Evolutionary conservation across 1,140 invertebrate species (phyloP).

Genomic region (Zophobas atratus): DNA sequence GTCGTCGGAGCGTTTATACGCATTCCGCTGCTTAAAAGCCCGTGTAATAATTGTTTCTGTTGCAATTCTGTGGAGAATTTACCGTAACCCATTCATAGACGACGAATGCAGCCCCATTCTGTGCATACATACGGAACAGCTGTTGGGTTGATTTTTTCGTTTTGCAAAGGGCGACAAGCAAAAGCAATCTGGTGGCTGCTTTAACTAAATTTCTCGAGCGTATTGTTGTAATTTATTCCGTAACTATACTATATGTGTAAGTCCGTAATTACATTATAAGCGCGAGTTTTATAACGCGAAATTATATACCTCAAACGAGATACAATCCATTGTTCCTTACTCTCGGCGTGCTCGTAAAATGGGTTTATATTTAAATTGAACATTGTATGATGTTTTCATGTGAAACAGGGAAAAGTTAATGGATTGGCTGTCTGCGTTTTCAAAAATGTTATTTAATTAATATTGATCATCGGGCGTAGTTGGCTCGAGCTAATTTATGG

Average conservation of each 20-base stretch:
- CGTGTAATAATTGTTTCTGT: background rate
- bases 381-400: background rate
- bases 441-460: background rate
- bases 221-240: conserved; percentile 37
- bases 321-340: conserved; percentile 20
- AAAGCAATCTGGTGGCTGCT: conserved; percentile 19
- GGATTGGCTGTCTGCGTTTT: background rate
- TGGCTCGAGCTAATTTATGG: background rate
- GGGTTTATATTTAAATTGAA: conserved; percentile 21
- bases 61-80: background rate
- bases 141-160: background rate
- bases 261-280: conserved; percentile 26
- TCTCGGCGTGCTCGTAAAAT: conserved; percentile 9
- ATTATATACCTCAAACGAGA: conserved; percentile 25
- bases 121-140: background rate
- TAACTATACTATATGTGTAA: conserved; percentile 19
- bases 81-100: background rate
- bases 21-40: background rate
- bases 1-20: background rate
- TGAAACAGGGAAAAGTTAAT: conserved; percentile 13
- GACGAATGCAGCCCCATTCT: background rate
- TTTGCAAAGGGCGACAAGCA: background rate
- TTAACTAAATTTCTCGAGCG: conserved; percentile 24
- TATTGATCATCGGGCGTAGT: background rate
- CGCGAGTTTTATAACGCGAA: conserved; percentile 6